Evolutionary conservation across 2,113 vertebrate species (phyloP), one percentile per base, ranked within the genome.

Genomic region (Bubo bubo): DNA sequence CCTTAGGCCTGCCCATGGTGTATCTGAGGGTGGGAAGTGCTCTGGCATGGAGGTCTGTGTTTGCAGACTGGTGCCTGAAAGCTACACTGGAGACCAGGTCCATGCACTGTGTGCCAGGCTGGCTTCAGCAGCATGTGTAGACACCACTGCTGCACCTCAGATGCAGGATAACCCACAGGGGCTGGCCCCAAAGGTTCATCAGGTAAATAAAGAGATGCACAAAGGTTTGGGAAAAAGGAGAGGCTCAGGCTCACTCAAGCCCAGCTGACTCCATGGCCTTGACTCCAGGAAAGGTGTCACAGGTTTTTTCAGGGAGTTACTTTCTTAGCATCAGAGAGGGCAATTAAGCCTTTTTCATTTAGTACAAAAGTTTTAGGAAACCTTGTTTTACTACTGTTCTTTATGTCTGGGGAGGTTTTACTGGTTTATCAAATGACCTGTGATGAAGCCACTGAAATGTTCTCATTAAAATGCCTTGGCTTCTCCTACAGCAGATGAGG

Each of bases 161-260:
- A 15, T 8, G 34, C 24, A 49, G n/a, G 13, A 7, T 8, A 77
- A 37, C 3, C 49, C 37, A 2, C 8, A 22, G 35, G 39, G n/a
- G 20, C 5, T 15, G 2, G 26, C 18, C 52, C 27, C 6, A 11
- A 9, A 4, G 34, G 26, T 41, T 45, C 52, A 8, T 39, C 0
- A 0, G 27, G 14, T 39, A 20, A 47, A 8, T 10, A 76, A 68
- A 23, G 0, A 1, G 22, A 14, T 41, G 35, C 10, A 24, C 45
- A 64, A 50, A 67, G 8, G 15, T 50, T 47, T 74, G 74, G 53
- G n/a, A 18, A 59, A 79, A 77, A 75, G 34, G 17, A 58, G 26
- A 83, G n/a, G 12, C 47, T 52, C 8, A 14, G 32, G 14, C 34
- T 93, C 39, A 64, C 49, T 76, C 17, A 64, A 10, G 28, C 10